These are phyloP conservation scores for Napeogenes inachia DNA, from an alignment of 2,888 invertebrate genomes.

Conservation along the genomic window DNA sequence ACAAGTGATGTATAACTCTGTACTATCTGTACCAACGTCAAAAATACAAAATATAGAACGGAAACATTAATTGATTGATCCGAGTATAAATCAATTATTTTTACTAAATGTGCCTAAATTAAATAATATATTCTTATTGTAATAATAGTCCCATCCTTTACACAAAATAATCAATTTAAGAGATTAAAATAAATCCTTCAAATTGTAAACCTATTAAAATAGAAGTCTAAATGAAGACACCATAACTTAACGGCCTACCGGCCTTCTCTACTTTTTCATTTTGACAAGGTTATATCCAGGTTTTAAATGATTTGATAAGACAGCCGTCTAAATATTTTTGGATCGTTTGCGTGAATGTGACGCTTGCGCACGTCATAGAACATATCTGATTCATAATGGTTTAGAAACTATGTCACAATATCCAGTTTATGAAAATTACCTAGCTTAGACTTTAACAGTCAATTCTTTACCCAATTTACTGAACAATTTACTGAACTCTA, in stretches of 20 bases:
- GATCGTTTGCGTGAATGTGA: slow-evolving; percentile 47
- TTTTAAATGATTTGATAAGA: slow-evolving; percentile 52
- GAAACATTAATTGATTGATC: no score
- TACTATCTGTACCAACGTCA: no score
- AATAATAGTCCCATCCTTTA: no score
- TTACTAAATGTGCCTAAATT: no score
- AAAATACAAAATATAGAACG: no score
- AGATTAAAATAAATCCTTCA: no score
- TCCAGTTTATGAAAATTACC: neutral
- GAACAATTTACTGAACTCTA: no score
- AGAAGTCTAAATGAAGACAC: neutral
- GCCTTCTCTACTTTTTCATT: slow-evolving; percentile 12
- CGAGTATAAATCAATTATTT: no score
- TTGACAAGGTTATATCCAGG: slow-evolving; percentile 25
- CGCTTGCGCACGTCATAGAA: slow-evolving; percentile 41
- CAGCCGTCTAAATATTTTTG: slow-evolving; percentile 54
- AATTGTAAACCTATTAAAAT: neutral
- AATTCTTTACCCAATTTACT: no score
- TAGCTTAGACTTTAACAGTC: neutral
- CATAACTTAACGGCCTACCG: slow-evolving; percentile 2
- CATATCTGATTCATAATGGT: slow-evolving; percentile 38
- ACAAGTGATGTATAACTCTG: slow-evolving; percentile 12
- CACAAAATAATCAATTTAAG: no score
- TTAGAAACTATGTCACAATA: slow-evolving; percentile 19
- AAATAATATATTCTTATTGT: no score